A percentile compares a stretch with the other conserved stretches of the same genome.
These are phyloP conservation scores for Coregonus clupeaformis DNA, from an alignment of 2,113 vertebrate species.

Conservation along the genomic window DNA sequence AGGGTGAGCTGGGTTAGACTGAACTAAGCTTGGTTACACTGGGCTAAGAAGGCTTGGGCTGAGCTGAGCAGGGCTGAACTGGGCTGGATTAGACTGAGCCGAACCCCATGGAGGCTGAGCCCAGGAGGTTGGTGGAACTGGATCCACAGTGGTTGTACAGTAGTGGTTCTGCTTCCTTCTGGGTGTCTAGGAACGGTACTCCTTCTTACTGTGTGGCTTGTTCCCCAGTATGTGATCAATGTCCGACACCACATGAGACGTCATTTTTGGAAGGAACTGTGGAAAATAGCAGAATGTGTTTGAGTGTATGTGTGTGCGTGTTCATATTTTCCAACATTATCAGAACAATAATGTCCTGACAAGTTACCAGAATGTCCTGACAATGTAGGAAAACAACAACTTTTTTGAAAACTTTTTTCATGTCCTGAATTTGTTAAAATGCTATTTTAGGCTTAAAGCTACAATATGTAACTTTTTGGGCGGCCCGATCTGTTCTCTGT, in stretches of 20 bases:
- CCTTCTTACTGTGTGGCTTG: slow-evolving; percentile 94
- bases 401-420: no score
- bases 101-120: background rate
- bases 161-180: slow-evolving; percentile 25
- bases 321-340: no score
- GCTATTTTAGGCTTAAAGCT: no score
- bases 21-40: slow-evolving; percentile 29
- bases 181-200: slow-evolving; percentile 87
- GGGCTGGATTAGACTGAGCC: slow-evolving; percentile 8
- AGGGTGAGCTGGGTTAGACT: background rate
- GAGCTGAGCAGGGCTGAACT: slow-evolving; percentile 5
- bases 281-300: background rate
- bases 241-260: slow-evolving; percentile 89
- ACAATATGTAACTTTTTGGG: no score
- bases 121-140: slow-evolving; percentile 7
- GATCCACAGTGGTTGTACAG: slow-evolving; percentile 59
- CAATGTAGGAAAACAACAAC: no score
- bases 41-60: slow-evolving; percentile 19
- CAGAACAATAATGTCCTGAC: no score
- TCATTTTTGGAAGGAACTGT: slow-evolving; percentile 98
- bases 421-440: no score
- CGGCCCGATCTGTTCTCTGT: no score
- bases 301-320: no score
- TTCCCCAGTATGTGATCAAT: slow-evolving; percentile 96
- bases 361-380: no score